Conservation (phyloP, 2,113 vertebrate species). For the Polypterus senegalus region DNA sequence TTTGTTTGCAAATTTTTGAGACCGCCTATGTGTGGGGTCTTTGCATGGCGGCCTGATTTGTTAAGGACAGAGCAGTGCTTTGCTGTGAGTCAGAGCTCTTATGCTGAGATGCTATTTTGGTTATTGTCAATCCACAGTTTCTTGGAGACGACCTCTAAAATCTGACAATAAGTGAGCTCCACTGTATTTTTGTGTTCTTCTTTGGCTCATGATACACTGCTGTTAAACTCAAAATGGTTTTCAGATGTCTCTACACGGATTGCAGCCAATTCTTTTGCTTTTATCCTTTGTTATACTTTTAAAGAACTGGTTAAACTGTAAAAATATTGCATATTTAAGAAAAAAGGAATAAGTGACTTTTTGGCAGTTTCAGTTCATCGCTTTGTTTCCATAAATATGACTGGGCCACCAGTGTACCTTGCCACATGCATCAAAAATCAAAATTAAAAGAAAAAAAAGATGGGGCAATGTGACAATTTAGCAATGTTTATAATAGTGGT, state of each 20-base stretch:
- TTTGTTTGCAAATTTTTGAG: not conserved
- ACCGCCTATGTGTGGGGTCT: slow-evolving; percentile 1
- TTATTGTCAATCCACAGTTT: slow-evolving; percentile 8
- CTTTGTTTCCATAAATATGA: too few species aligned
- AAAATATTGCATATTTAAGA: not conserved
- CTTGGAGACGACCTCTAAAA: slow-evolving; percentile 2
- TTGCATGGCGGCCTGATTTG: not conserved
- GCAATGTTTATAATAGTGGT: too few species aligned
- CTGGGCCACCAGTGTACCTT: too few species aligned
- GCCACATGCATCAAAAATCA: too few species aligned
- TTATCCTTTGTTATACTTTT: slow-evolving; percentile 3
- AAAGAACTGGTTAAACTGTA: not conserved
- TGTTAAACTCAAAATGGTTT: slow-evolving; percentile 1
- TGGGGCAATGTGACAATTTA: too few species aligned
- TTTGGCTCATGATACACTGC: slow-evolving; percentile 1
- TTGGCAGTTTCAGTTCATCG: too few species aligned
- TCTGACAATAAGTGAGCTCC: slow-evolving; percentile 2
- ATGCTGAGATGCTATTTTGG: slow-evolving; percentile 3
- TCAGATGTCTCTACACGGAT: not conserved
- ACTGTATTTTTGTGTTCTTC: not conserved
- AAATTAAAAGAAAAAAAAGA: too few species aligned
- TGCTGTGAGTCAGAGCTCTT: not conserved
- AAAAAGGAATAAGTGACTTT: too few species aligned
- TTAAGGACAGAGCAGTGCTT: not conserved
- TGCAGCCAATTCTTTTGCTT: not conserved